Base-by-base conservation (phyloP, 1,140 invertebrate species). In the Spodoptera frugiperda region DNA sequence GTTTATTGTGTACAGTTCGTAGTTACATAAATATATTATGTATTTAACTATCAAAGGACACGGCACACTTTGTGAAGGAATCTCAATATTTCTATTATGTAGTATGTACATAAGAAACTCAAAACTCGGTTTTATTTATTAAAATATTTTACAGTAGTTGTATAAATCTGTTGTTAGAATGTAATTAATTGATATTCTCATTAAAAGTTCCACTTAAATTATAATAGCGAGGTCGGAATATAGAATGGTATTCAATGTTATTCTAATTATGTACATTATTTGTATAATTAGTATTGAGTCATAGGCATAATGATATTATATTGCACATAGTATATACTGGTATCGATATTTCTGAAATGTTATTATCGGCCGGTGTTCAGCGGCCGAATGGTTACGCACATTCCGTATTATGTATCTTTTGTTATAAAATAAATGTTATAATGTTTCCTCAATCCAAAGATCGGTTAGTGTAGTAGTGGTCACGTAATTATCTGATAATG, bases 401-500 rank as follows among this genome's bases (percentile, higher is more conserved):
- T 89, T 90, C 87, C 87, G 21, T 80, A 59, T 73, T 78, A 49
- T 84, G 57, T 68, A 74, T 76, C 79, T 81, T 87, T 82, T 79
- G 71, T 84, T 84, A 79, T 85, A 83, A 57, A 61, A 79, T 85
- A 83, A 57, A 61, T 84, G 77, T 78, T 79, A 39, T 39, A 84
- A 86, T 84, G 80, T 79, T 87, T 89, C 84, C 85, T 87, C 86
- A 91, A 88, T 91, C 91, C 89, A 92, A 91, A 92, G 89, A 92
- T 91, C 89, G 87, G 84, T 86, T 87, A 88, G 85, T 82, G 77
- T 79, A 78, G 61, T 39, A 76, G 75, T 79, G 76, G 77, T 81
- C 77, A 81, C 78, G 79, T 78, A 85, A 49, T 78, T 82, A 80
- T 79, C 73, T 71, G 76, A 57, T 85, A 73, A 79, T 59, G 12